phyloP scores from a whole-genome alignment of 2,888 invertebrate genomes.

The Ennomos fuscantarius region DNA sequence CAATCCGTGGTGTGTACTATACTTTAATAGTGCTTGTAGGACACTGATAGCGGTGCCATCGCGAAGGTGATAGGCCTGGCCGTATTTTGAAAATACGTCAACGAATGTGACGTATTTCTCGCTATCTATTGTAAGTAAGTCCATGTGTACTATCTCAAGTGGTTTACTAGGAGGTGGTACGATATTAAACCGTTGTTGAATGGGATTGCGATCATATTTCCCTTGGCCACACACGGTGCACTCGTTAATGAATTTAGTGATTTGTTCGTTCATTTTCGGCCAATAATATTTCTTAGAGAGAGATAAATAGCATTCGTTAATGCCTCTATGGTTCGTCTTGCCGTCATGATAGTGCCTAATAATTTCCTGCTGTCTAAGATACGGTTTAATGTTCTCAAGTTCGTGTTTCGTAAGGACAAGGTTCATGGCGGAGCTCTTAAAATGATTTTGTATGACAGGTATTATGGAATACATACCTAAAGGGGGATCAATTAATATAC shows the following conservation, averaged over 20 bases:
- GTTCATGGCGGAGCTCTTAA: too few species aligned
- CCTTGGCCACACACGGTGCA: slow-evolving; percentile 36
- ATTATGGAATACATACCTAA: slow-evolving; percentile 34
- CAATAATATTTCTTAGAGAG: slow-evolving; percentile 39
- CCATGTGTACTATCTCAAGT: slow-evolving; percentile 38
- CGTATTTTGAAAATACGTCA: too few species aligned
- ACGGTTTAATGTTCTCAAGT: too few species aligned
- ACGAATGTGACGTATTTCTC: too few species aligned
- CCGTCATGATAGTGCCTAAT: slow-evolving; percentile 38
- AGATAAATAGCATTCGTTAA: slow-evolving; percentile 39
- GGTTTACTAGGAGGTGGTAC: slow-evolving; percentile 37
- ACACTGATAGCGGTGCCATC: too few species aligned
- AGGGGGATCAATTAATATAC: slow-evolving; percentile 33
- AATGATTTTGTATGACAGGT: slow-evolving; percentile 35
- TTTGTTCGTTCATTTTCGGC: slow-evolving; percentile 42
- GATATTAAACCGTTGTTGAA: slow-evolving; percentile 27
- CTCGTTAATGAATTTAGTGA: slow-evolving; percentile 39
- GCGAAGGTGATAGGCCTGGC: too few species aligned
- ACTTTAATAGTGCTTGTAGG: too few species aligned
- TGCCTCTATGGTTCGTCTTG: slow-evolving; percentile 44
- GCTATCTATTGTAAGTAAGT: too few species aligned
- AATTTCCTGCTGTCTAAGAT: too few species aligned
- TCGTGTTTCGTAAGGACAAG: too few species aligned
- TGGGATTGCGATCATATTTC: slow-evolving; percentile 40
- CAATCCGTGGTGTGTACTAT: too few species aligned